Conservation (phyloP, 1,140 invertebrate genomes). For the Aporrectodea caliginosa region DNA sequence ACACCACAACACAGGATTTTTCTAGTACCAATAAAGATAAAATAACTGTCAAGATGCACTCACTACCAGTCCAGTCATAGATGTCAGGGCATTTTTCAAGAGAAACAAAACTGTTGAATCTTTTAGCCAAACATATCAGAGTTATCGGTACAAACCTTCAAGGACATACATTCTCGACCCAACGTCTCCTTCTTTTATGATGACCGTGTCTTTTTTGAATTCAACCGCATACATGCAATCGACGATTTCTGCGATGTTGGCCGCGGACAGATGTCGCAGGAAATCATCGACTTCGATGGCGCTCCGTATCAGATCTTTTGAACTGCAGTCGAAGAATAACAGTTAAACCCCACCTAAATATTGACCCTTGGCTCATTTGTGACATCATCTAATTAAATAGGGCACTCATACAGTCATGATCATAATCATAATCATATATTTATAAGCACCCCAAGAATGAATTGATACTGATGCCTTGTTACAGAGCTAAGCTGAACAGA, state of each 20-base stretch:
- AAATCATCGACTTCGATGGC: slow-evolving; percentile 38
- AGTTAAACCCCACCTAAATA: no score
- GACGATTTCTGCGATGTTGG: slow-evolving; percentile 35
- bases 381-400: no score
- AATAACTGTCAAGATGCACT: no score
- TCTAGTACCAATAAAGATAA: no score
- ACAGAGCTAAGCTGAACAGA: no score
- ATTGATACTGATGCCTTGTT: no score
- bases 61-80: neutral
- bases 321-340: slow-evolving; percentile 34
- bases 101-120: neutral
- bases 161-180: slow-evolving; percentile 34
- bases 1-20: no score
- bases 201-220: slow-evolving; percentile 21
- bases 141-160: slow-evolving; percentile 24
- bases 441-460: no score
- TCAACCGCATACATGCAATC: slow-evolving; percentile 36
- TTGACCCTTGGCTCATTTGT: no score
- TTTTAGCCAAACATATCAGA: neutral
- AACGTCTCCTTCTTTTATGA: slow-evolving; percentile 36
- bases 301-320: slow-evolving; percentile 36
- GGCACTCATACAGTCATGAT: no score
- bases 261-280: slow-evolving; percentile 34
- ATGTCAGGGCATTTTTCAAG: neutral
- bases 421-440: no score